Base-by-base conservation (phyloP, 2,888 invertebrate genomes). In the Standfussiana lucernea region DNA sequence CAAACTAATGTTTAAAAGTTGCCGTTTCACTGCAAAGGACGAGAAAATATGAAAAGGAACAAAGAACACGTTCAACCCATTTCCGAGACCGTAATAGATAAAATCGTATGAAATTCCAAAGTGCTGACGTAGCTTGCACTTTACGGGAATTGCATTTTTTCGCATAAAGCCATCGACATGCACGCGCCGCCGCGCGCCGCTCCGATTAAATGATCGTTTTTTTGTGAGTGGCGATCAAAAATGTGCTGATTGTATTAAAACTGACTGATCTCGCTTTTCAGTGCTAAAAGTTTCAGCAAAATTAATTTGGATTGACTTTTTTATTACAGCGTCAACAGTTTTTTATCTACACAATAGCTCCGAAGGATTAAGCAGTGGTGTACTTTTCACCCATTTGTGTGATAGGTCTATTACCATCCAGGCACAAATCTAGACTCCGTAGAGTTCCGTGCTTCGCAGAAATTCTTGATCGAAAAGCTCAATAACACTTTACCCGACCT, bases 91-190 rank as follows among this genome's bases (percentile, higher is more conserved):
- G 56, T 74, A 70, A 73, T 35, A 76, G 66, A 75, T 80, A 77
- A 79, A 86, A 82, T 75, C 72, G 56, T 75, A 64, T 77, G 61
- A 83, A 87, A 80, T 77, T 79, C 64, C 64, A 47, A 77, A 77
- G 68, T 75, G 68, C 73, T 80, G 68, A 72, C 78, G 76, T 50
- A 13, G 73, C 72, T 72, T 79, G 81, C 77, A 83, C 65, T 86
- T 77, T 66, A 71, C 62, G 40, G 35, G 67, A 79, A 86, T 83
- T 77, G 79, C 86, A 84, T 88, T 86, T 88, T 84, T 84, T 79
- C 72, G 15, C 65, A 74, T 70, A 77, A 76, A 85, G 66, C 73
- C 56, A 64, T 71, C 50, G 62, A 53, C 42, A n/a, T 24, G 4
- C n/a, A 64, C 15, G n/a, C 8, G 2, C 11, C 21, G 35, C 13